Base-by-base conservation (phyloP, 2,113 vertebrate genomes). In the Callospermophilus lateralis region DNA sequence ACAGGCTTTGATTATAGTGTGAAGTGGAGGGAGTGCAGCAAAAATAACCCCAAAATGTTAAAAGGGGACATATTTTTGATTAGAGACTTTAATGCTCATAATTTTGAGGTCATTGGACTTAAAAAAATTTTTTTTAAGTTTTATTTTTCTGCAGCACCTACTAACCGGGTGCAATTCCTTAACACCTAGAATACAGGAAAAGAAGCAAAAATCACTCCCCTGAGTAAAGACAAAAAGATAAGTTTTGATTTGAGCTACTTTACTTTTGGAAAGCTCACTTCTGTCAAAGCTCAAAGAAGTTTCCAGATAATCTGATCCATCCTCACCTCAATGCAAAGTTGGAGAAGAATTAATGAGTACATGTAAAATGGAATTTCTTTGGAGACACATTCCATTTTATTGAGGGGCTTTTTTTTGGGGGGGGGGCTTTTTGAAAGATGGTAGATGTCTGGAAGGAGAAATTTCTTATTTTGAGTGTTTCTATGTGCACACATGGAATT, bases 1-100 rank as follows among this genome's bases (percentile, higher is more conserved):
- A 91, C 86, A 97, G 88, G 84, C 79, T 98, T 96, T 96, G 96
- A 96, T 97, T 98, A 96, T 20, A 84, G 89, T 78, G 76, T 94
- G 96, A 90, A 96, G 90, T 30, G 0, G 22, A 73, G 74, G 68
- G 90, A 92, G 86, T 80, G 88, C 72, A 96, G 67, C 80, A 89
- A 93, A 98, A 98, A 98, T 92, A 97, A 93, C 81, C 76, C 88
- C n/a, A 19, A 22, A 37, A 84, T 76, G 72, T 48, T 93, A 58
- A 96, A 96, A 96, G 34, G 63, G 89, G 53, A 86, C 0, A 0
- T 16, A 0, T 53, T 95, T 96, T 61, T 84, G 51, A 78, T 93
- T 87, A 76, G 87, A 97, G 96, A 37, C 72, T 65, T 95, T 85
- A 61, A n/a, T 48, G 51, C 88, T 42, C 45, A 20, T 8, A 37